Evolutionary conservation across 2,113 vertebrate species (phyloP).

Genomic region (Ciconia stormi): DNA sequence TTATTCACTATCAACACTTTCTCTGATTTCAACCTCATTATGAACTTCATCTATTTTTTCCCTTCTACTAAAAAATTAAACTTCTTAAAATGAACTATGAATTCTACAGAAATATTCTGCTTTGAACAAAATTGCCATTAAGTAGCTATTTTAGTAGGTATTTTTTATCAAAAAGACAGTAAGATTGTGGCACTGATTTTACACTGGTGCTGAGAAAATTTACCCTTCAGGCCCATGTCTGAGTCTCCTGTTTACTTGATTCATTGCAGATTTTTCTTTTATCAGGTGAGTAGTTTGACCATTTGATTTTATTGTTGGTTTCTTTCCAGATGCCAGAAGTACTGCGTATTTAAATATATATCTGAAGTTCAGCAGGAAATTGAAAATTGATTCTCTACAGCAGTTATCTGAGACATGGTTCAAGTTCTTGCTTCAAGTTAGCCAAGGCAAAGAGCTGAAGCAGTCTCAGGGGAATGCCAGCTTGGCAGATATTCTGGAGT

Average conservation of each 20-base stretch:
- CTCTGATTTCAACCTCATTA: neutral
- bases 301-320: constrained; percentile 57
- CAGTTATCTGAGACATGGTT: constrained; percentile 52
- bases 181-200: neutral
- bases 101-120: neutral
- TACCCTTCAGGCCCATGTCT: neutral
- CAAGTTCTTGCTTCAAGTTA: constrained; percentile 26
- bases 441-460: constrained; percentile 12
- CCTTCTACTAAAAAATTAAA: neutral
- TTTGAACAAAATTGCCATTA: neutral
- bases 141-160: neutral
- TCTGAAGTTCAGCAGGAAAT: constrained; percentile 53
- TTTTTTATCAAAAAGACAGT: neutral
- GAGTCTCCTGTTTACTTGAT: neutral
- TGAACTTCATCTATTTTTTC: neutral
- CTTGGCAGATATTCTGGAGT: neutral
- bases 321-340: constrained; percentile 43
- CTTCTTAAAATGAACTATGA: neutral
- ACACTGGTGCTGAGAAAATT: neutral
- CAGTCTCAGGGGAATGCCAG: neutral
- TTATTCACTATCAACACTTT: neutral
- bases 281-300: constrained; percentile 6
- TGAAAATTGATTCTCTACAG: constrained; percentile 63
- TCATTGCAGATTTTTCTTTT: constrained; percentile 13
- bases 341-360: constrained; percentile 55